Base-by-base conservation (phyloP, 2,888 invertebrate species). In the Sphaerophoria rueppellii region DNA sequence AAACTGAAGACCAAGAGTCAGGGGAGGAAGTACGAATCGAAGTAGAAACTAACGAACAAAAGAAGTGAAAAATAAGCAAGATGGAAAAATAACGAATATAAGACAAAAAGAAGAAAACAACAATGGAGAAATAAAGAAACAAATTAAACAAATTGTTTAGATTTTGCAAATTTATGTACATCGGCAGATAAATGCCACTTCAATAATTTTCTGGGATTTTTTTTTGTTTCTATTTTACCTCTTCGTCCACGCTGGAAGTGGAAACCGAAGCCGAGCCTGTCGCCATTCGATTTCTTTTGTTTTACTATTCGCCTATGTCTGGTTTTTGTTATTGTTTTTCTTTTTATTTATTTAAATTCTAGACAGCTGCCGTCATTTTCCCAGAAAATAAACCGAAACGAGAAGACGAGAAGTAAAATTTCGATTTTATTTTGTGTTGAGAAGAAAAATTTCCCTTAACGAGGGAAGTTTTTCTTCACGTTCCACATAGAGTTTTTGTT, bases 161-260 rank as follows among this genome's bases (percentile, higher is more conserved):
- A 46, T 58, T 65, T 57, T 70, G 57, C 48, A 40, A 52, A 63
- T 70, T 16, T 14, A n/a, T n/a, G n/a, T 50, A 52, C 52, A 24
- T 69, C 6, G 71, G 32, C 40, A 71, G 65, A 82, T 75, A 67
- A 69, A 61, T 78, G 67, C 46, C 70, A 82, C 52, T 43, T 70
- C 58, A 58, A 24, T 67, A 7, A 43, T 55, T 65, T 74, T 65
- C 40, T 65, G 32, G 65, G 6, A 46, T 46, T 69, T 75, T 85
- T 34, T 24, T 24, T 24, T 24, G 24, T 24, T 24, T 24, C 24
- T 24, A 34, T 63, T 7, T 43, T 83, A 80, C 85, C 80, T 77
- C 85, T 57, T 85, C 85, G 76, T 81, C 85, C 58, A 76, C 77
- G 46, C 76, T 85, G 63, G 85, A 85, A 76, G 73, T 81, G n/a